Percentiles rank a stretch among this genome's conserved stretches.
Evolutionary conservation across 2,113 vertebrate species (phyloP).

Genomic region (Halichoerus grypus): DNA sequence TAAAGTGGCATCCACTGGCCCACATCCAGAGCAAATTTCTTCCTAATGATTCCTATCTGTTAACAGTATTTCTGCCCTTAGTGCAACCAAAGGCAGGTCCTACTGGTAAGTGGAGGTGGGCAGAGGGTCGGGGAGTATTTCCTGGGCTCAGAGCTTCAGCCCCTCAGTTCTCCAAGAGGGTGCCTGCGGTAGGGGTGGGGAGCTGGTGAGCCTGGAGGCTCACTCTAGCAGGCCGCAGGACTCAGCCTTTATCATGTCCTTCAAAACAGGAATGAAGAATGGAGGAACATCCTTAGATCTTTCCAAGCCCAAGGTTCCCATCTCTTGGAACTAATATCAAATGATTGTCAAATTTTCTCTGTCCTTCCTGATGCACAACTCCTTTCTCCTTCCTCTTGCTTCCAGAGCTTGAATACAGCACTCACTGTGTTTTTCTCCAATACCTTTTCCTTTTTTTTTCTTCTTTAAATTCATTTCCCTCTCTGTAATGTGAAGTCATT

Average conservation of each 20-base stretch:
- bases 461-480: background rate
- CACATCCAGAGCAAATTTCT: constrained; percentile 50
- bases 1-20: constrained; percentile 30
- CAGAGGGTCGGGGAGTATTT: background rate
- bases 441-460: background rate
- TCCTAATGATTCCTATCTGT: background rate
- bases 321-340: background rate
- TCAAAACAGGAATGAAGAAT: background rate
- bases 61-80: constrained; percentile 19
- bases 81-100: background rate
- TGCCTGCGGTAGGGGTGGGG: background rate
- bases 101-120: background rate
- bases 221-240: background rate
- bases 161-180: too few species aligned
- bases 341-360: background rate
- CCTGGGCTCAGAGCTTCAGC: background rate
- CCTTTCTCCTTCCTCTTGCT: background rate
- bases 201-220: background rate
- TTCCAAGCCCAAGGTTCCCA: background rate
- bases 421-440: background rate
- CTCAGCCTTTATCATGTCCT: background rate
- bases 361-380: background rate
- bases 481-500: background rate
- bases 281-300: background rate
- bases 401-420: background rate